Evolutionary conservation across 1,140 invertebrate species (phyloP).

Genomic region (Cydia amplana): DNA sequence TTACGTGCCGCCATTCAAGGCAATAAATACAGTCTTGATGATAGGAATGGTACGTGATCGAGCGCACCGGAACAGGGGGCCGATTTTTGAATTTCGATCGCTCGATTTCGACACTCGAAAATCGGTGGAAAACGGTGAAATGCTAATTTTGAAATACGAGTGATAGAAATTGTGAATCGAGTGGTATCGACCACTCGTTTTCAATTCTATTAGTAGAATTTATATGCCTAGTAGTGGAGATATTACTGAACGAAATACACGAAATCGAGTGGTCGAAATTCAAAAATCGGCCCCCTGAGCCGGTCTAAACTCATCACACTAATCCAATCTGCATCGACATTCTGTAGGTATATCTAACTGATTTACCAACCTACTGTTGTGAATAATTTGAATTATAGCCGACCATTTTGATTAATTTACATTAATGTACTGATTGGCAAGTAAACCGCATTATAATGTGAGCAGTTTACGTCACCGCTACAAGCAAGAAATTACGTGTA

Average conservation of each 20-base stretch:
- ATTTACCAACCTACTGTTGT: slow-evolving; percentile 10
- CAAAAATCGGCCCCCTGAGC: too few relatives aligned
- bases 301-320: background rate
- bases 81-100: too few relatives aligned
- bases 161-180: too few relatives aligned
- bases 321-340: slow-evolving; percentile 23
- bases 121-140: too few relatives aligned
- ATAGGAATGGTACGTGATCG: background rate
- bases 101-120: too few relatives aligned
- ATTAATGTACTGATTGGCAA: slow-evolving; percentile 12
- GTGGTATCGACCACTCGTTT: too few relatives aligned
- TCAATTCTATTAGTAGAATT: too few relatives aligned
- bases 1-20: background rate
- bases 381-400: slow-evolving; percentile 1
- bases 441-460: background rate
- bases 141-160: too few relatives aligned
- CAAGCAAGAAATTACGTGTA: background rate
- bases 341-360: slow-evolving; percentile 14
- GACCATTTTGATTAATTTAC: slow-evolving; percentile 11
- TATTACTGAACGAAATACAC: too few relatives aligned
- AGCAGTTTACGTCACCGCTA: background rate
- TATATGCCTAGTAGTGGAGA: too few relatives aligned
- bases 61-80: background rate
- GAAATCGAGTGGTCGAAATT: too few relatives aligned
- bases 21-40: background rate